These are phyloP conservation scores for Sebastes iracundus DNA, from an alignment of 2,797 vertebrate genomes.

Conservation along the genomic window DNA sequence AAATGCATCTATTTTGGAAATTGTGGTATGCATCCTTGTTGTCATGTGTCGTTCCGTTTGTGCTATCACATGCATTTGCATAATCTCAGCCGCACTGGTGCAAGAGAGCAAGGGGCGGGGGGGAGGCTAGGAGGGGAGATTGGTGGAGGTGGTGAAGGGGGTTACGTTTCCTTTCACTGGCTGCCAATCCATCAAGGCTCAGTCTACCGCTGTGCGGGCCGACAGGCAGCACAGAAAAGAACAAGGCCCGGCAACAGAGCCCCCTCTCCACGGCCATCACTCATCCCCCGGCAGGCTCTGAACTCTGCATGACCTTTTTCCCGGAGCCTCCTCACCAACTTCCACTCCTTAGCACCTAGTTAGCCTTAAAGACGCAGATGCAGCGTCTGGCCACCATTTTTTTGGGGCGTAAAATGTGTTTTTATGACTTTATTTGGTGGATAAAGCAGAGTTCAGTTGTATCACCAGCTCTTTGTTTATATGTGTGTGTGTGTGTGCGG, in stretches of 20 bases:
- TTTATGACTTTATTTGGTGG: not conserved
- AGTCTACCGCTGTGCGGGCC: slow-evolving; percentile 92
- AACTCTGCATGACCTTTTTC: slow-evolving; percentile 94
- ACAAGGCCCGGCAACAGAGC: slow-evolving; percentile 88
- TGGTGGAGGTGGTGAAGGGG: slow-evolving; percentile 52
- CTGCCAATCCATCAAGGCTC: slow-evolving; percentile 97
- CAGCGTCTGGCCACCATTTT: not conserved
- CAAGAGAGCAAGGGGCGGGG: not conserved
- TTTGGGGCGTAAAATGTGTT: not conserved
- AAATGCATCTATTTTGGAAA: not conserved
- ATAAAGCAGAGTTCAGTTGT: not conserved
- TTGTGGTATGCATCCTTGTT: not conserved
- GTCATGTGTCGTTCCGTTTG: not conserved
- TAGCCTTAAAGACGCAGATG: slow-evolving; percentile 64
- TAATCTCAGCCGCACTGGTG: slow-evolving; percentile 20
- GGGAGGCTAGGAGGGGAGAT: slow-evolving; percentile 13
- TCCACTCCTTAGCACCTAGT: slow-evolving; percentile 83
- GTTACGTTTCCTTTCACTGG: slow-evolving; percentile 92
- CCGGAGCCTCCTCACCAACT: slow-evolving; percentile 80
- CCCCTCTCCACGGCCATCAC: slow-evolving; percentile 89
- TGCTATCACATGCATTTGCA: slow-evolving; percentile 5
- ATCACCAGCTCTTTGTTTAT: not conserved
- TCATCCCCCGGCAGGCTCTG: slow-evolving; percentile 85
- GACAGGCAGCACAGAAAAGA: slow-evolving; percentile 89
- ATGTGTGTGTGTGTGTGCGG: not conserved